Evolutionary conservation across 2,113 vertebrate species (phyloP).

Genomic region (Phyllostomus discolor): DNA sequence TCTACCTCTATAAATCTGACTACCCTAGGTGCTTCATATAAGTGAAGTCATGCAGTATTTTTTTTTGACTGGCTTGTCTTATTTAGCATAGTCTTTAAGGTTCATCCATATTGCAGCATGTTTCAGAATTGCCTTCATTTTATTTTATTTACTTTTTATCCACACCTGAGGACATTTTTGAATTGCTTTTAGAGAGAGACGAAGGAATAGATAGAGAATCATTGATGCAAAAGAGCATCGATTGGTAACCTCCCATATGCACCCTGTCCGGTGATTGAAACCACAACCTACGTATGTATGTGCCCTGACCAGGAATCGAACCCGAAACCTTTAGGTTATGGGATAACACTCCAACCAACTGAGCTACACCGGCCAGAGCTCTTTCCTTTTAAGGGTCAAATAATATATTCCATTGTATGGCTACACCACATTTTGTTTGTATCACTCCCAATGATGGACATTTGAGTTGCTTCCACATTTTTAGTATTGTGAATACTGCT

Average conservation of each 20-base stretch:
- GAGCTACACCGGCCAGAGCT: too few relatives aligned
- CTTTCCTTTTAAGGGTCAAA: background rate
- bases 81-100: background rate
- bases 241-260: too few relatives aligned
- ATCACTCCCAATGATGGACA: background rate
- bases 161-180: too few relatives aligned
- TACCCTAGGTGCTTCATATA: background rate
- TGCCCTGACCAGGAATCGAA: too few relatives aligned
- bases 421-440: background rate
- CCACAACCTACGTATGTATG: too few relatives aligned
- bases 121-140: background rate
- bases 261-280: too few relatives aligned
- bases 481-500: background rate
- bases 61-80: background rate
- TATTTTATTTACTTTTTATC: background rate
- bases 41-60: background rate
- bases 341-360: too few relatives aligned
- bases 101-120: background rate
- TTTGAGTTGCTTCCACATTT: background rate
- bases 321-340: too few relatives aligned
- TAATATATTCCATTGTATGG: background rate
- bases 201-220: too few relatives aligned
- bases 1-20: background rate
- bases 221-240: too few relatives aligned
- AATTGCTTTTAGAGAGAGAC: too few relatives aligned